Evolutionary conservation across 2,113 vertebrate species (phyloP).

Genomic region (Nesoenas mayeri): DNA sequence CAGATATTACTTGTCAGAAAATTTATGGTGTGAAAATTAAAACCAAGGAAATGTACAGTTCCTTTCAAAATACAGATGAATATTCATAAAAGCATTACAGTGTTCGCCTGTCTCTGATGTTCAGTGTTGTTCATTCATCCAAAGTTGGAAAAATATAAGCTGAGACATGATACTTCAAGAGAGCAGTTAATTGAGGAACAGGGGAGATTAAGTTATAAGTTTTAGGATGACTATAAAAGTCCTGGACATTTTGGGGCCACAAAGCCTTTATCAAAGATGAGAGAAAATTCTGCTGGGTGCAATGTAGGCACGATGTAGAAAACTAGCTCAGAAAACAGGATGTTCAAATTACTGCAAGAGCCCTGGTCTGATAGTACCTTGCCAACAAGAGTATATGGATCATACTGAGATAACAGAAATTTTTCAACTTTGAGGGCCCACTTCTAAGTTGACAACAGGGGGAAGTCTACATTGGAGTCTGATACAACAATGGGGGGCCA

Average conservation of each 20-base stretch:
- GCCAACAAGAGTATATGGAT: not conserved
- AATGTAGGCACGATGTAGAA: not conserved
- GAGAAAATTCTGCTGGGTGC: not conserved
- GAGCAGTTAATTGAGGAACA: slow-evolving; percentile 44
- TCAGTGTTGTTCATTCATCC: slow-evolving; percentile 44
- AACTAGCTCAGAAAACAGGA: not conserved
- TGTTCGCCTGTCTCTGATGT: slow-evolving; percentile 50
- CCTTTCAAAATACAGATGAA: slow-evolving; percentile 55
- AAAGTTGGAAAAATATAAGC: slow-evolving; percentile 23
- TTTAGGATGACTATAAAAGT: slow-evolving; percentile 36
- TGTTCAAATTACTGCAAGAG: not conserved
- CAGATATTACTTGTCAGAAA: slow-evolving; percentile 19
- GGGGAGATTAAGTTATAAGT: slow-evolving; percentile 13
- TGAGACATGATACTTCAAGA: slow-evolving; percentile 46
- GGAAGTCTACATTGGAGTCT: not conserved
- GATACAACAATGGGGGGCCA: not conserved
- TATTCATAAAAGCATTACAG: slow-evolving; percentile 47
- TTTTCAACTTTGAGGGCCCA: not conserved
- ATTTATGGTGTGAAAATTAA: slow-evolving; percentile 22
- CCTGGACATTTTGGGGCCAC: slow-evolving; percentile 39
- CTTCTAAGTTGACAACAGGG: not conserved
- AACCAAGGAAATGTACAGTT: slow-evolving; percentile 39
- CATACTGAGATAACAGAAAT: not conserved
- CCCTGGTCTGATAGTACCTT: not conserved
- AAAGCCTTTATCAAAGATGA: slow-evolving; percentile 12